These are phyloP conservation scores for Balearica regulorum DNA, from an alignment of 2,797 vertebrate genomes.

Conservation along the genomic window DNA sequence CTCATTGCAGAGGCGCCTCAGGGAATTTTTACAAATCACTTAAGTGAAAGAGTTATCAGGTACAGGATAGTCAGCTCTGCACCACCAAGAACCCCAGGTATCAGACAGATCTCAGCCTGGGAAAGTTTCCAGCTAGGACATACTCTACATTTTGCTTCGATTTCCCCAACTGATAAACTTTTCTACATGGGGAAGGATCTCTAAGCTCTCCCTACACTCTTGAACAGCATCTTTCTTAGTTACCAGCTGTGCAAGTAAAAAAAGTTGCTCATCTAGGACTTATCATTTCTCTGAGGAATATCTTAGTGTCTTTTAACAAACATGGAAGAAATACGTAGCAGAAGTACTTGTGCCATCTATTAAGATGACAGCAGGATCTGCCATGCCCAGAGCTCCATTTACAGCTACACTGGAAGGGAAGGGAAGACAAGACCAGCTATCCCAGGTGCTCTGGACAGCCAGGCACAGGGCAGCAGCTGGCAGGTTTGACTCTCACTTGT, in stretches of 20 bases:
- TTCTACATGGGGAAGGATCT: neutral
- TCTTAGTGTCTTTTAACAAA: neutral
- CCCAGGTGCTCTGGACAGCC: neutral
- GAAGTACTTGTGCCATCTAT: neutral
- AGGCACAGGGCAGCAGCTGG: neutral
- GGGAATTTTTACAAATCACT: slow-evolving; percentile 2
- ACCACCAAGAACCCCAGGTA: neutral
- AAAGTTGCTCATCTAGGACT: neutral
- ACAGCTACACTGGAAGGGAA: neutral
- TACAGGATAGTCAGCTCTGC: neutral
- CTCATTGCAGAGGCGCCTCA: neutral
- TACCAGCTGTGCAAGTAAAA: neutral
- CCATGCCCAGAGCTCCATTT: neutral
- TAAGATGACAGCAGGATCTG: neutral
- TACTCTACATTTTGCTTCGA: neutral
- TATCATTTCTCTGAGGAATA: neutral
- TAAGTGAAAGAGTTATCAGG: neutral
- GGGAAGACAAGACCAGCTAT: neutral
- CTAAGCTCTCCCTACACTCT: neutral
- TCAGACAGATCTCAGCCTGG: neutral
- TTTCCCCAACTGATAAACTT: neutral
- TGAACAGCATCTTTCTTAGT: neutral
- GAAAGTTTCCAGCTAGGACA: neutral
- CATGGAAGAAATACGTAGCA: neutral
- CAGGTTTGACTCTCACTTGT: neutral